Conservation (phyloP, 1,140 invertebrate species). For the Drosophila lowei region DNA sequence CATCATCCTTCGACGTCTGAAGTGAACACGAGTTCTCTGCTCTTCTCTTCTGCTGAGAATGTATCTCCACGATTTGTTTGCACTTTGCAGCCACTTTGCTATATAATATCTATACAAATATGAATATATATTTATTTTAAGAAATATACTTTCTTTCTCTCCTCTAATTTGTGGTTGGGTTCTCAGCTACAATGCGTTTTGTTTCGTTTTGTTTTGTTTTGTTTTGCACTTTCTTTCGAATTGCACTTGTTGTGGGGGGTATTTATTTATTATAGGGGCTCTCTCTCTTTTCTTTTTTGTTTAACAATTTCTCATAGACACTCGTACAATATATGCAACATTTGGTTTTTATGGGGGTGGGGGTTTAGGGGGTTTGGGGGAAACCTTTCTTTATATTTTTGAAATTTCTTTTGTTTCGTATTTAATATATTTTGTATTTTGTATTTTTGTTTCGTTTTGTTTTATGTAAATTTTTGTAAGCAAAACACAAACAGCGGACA, state of each 20-base stretch:
- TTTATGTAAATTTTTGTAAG: too few species aligned
- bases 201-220: slow-evolving; percentile 40
- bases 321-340: slow-evolving; percentile 25
- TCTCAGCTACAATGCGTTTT: slow-evolving; percentile 63
- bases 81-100: slow-evolving; percentile 24
- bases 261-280: slow-evolving; percentile 18
- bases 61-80: slow-evolving; percentile 22
- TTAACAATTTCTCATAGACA: slow-evolving; percentile 59
- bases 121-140: slow-evolving; percentile 47
- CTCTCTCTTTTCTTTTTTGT: neutral
- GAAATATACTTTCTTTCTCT: slow-evolving; percentile 31
- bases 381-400: slow-evolving; percentile 53
- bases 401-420: slow-evolving; percentile 23
- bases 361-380: neutral
- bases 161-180: slow-evolving; percentile 39
- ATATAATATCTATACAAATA: slow-evolving; percentile 54
- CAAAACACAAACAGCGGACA: slow-evolving; percentile 20
- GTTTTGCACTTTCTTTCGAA: slow-evolving; percentile 71
- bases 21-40: slow-evolving; percentile 16
- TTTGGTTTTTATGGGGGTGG: slow-evolving; percentile 13
- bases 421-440: slow-evolving; percentile 33
- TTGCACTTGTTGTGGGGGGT: slow-evolving; percentile 69
- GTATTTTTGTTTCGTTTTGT: slow-evolving; percentile 35
- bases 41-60: slow-evolving; percentile 3
- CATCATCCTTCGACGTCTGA: too few species aligned